Base-by-base conservation (phyloP, 2,797 vertebrate species). In the Alectoris magna region DNA sequence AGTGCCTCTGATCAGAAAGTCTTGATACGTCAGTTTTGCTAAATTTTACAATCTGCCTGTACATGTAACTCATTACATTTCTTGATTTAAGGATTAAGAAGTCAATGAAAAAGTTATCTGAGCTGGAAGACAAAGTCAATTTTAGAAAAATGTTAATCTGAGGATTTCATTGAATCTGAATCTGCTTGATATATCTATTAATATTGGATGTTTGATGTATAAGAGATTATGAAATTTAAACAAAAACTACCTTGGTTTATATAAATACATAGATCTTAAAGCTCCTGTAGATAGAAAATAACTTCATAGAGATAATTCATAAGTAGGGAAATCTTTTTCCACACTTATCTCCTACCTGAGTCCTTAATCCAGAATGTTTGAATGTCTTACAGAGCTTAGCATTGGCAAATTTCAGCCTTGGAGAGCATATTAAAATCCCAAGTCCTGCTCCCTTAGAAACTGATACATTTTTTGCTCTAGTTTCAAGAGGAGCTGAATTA, bases 81-180 rank as follows among this genome's bases (percentile, higher is more conserved):
- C 85, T 95, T 92, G 76, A 93, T 96, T 92, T 91, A 91, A 89
- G 80, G 88, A 86, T 95, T 95, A 94, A 85, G 69, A 51, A 95
- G 76, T 88, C 80, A 87, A 80, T 87, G 70, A 90, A 85, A 87
- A 90, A 87, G 36, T 77, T 93, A 69, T 14, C 84, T 75, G 71
- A 88, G 53, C 39, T 88, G 67, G 60, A 92, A 95, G 72, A 89
- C 79, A 82, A 94, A 90, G 46, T 82, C 75, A 87, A 3, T 92
- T 41, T 90, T 94, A 68, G 48, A 39, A 81, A 92, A 91, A 91
- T 71, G 17, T 83, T 96, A 79, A 92, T 93, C 88, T 31, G 0
- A 19, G 67, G 69, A 90, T 90, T 91, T 89, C 39, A 73, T 82
- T 91, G 63, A 29, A 67, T 84, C 44, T 68, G 67, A 86, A 76